Conservation (phyloP, 2,797 vertebrate genomes). For the Coregonus sp. region DNA sequence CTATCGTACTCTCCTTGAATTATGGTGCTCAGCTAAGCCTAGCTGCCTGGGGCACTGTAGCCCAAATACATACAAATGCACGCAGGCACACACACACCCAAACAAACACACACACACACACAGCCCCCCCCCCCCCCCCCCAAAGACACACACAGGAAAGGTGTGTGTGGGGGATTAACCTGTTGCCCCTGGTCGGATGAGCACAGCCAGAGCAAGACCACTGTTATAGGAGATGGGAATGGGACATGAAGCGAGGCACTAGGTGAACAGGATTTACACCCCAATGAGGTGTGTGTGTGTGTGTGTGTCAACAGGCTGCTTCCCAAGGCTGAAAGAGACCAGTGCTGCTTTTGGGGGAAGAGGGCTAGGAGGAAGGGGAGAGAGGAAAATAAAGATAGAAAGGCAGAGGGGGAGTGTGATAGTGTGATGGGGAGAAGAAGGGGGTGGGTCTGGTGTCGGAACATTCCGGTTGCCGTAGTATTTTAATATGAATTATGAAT, state of each 20-base stretch:
- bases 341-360: slow-evolving; percentile 9
- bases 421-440: not conserved
- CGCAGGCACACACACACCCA: slow-evolving; percentile 11
- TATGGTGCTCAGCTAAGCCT: slow-evolving; percentile 42
- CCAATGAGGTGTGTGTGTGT: slow-evolving; percentile 20
- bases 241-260: slow-evolving; percentile 42
- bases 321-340: not conserved
- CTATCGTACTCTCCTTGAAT: slow-evolving; percentile 7
- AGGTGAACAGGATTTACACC: slow-evolving; percentile 59
- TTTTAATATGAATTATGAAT: slow-evolving; percentile 36
- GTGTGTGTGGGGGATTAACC: slow-evolving; percentile 64
- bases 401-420: not conserved
- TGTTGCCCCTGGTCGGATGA: slow-evolving; percentile 56
- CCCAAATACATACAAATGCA: slow-evolving; percentile 8
- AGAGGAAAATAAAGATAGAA: no score
- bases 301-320: slow-evolving; percentile 5
- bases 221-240: slow-evolving; percentile 43
- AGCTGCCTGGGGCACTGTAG: not conserved
- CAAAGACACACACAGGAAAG: slow-evolving; percentile 40
- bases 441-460: slow-evolving; percentile 6
- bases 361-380: not conserved
- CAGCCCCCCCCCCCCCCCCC: not conserved
- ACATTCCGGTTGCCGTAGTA: slow-evolving; percentile 33
- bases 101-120: slow-evolving; percentile 37
- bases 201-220: slow-evolving; percentile 53